Base-by-base conservation (phyloP, 2,888 invertebrate species). In the Tenthredo amoena region DNA sequence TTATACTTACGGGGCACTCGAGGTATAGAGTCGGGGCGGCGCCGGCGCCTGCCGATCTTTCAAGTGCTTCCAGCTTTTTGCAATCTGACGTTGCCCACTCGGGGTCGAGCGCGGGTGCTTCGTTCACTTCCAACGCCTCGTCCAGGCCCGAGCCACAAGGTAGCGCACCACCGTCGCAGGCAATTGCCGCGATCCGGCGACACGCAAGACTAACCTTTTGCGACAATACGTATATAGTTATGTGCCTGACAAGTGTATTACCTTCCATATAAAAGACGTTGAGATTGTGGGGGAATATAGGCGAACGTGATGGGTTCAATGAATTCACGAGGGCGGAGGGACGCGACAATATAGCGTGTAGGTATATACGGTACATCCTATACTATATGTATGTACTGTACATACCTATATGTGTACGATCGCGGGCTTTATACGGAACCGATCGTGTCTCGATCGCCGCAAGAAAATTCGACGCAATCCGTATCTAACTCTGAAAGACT, bases 41-140 rank as follows among this genome's bases (percentile, higher is more conserved):
- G 34, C 77, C n/a, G 55, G n/a, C 47, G 34, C 77, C 77, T 26
- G 77, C 55, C 55, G 77, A 77, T 77, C 77, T 77, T 34, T 55
- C 9, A 4, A 77, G 77, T 55, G 55, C 77, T 55, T 77, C 77
- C 26, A 77, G 77, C 34, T 55, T 77, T 55, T 77, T 10, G 55
- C 77, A 77, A 31, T 77, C 55, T 2, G 77, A 55, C 31, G 55
- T 77, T 2, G 77, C 47, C 77, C 77, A 77, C 34, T 77, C 77
- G 7, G 55, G 34, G 55, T 77, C 77, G 9, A 77, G 77, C 31
- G 50, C 50, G n/a, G 77, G 77, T 50, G 77, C 77, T 55, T 77
- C 77, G 15, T 77, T 55, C 34, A 34, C 10, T 18, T 55, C 18
- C 55, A 55, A 55, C 26, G 55, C 34, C 6, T 77, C 34, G 34